A percentile compares a stretch with the other conserved stretches of the same genome.
Evolutionary conservation across 2,888 invertebrate genomes (phyloP).

Genomic region (Drosophila kokeensis): DNA sequence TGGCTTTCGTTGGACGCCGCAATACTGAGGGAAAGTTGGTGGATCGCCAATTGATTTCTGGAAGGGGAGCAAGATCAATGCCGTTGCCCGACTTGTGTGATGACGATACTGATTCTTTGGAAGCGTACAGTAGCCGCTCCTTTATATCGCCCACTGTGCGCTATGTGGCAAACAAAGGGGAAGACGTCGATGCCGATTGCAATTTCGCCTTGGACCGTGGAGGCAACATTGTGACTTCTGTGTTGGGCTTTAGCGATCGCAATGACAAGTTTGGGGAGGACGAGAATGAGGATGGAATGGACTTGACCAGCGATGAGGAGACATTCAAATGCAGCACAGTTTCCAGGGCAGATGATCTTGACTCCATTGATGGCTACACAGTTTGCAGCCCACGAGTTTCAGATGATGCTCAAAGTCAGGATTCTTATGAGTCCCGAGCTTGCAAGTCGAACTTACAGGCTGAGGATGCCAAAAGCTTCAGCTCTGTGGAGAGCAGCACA

Average conservation of each 20-base stretch:
- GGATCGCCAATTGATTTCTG: slow-evolving; percentile 46
- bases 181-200: slow-evolving; percentile 12
- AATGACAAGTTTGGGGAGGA: slow-evolving; percentile 5
- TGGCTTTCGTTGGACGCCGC: slow-evolving; percentile 62
- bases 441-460: background rate
- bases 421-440: slow-evolving; percentile 18
- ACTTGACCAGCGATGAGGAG: slow-evolving; percentile 23
- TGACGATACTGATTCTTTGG: slow-evolving; percentile 45
- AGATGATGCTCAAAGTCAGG: slow-evolving; percentile 28
- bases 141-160: slow-evolving; percentile 60
- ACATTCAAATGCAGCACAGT: background rate
- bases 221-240: slow-evolving; percentile 5
- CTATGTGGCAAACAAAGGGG: slow-evolving; percentile 33
- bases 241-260: background rate
- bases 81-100: slow-evolving; percentile 53
- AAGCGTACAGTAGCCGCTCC: slow-evolving; percentile 55
- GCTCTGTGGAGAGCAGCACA: slow-evolving; percentile 23
- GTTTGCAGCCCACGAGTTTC: slow-evolving; percentile 10
- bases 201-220: background rate
- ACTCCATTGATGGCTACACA: slow-evolving; percentile 31
- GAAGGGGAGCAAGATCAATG: background rate
- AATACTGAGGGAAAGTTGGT: slow-evolving; percentile 56
- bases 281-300: background rate
- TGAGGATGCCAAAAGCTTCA: slow-evolving; percentile 25
- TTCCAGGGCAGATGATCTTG: slow-evolving; percentile 15